phyloP scores from a whole-genome alignment of 2,113 vertebrate species.

The Corynorhinus townsendii region DNA sequence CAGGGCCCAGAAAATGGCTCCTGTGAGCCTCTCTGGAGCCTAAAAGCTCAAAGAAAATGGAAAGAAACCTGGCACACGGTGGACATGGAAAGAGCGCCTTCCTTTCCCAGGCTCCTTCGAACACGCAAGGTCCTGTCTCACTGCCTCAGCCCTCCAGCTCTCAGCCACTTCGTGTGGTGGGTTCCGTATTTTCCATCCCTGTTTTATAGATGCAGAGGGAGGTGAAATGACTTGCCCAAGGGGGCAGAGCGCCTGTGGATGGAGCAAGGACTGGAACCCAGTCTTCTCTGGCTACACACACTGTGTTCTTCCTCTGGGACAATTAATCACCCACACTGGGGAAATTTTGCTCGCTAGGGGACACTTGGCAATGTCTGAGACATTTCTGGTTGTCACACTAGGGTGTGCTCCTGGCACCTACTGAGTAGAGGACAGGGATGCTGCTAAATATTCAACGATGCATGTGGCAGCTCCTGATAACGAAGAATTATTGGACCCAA shows the following conservation, averaged over 20 bases:
- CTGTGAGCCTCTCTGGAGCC: conserved; percentile 47
- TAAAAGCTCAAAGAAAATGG: conserved; percentile 60
- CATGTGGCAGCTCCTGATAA: background rate
- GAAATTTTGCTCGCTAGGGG: background rate
- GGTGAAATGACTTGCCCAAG: background rate
- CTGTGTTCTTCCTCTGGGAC: background rate
- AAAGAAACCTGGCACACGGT: conserved; percentile 44
- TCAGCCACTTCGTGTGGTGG: background rate
- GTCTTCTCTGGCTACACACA: background rate
- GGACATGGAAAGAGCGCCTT: background rate
- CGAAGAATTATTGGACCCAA: background rate
- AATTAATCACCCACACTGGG: background rate
- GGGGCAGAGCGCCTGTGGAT: background rate
- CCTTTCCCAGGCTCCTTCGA: background rate
- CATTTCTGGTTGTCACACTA: background rate
- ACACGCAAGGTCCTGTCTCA: background rate
- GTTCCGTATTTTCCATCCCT: background rate
- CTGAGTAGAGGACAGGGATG: background rate
- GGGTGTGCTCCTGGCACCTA: background rate
- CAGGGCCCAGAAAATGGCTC: conserved; percentile 57
- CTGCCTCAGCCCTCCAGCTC: background rate
- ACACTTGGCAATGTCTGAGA: background rate
- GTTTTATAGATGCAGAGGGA: background rate
- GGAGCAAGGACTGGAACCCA: background rate
- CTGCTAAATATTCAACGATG: background rate